Percentiles rank a stretch among this genome's conserved stretches.
Evolutionary conservation across 1,140 invertebrate species (phyloP).

Genomic region (Pentalonia nigronervosa): DNA sequence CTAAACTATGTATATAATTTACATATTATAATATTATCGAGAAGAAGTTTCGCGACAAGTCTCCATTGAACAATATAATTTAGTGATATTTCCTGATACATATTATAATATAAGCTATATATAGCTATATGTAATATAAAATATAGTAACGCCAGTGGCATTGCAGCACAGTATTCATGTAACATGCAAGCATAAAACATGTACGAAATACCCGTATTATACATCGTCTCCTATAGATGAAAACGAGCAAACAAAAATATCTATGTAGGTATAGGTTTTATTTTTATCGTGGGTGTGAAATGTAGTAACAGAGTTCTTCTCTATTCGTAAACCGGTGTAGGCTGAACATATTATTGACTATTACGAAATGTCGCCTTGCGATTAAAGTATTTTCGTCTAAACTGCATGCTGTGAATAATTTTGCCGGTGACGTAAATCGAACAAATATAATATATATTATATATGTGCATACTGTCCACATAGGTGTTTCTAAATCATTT

Average conservation of each 20-base stretch:
- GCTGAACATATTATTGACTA: conserved; percentile 18
- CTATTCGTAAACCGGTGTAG: conserved; percentile 20
- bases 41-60: not conserved
- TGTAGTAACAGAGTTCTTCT: not conserved
- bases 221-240: too few species aligned
- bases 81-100: not conserved
- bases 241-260: not conserved
- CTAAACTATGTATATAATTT: not conserved
- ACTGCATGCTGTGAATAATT: not conserved
- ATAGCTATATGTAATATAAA: too few species aligned
- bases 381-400: not conserved
- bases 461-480: not conserved
- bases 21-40: not conserved
- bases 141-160: not conserved
- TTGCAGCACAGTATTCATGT: not conserved
- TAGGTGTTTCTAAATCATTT: not conserved
- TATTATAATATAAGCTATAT: not conserved
- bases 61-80: not conserved
- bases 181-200: not conserved
- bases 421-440: not conserved
- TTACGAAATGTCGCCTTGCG: conserved; percentile 32
- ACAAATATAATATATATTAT: not conserved
- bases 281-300: not conserved
- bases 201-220: not conserved
- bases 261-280: too few species aligned